Percentiles rank a stretch among this genome's conserved stretches.
These are phyloP conservation scores for Gallirallus australis DNA, from an alignment of 2,797 vertebrate species.

Conservation along the genomic window DNA sequence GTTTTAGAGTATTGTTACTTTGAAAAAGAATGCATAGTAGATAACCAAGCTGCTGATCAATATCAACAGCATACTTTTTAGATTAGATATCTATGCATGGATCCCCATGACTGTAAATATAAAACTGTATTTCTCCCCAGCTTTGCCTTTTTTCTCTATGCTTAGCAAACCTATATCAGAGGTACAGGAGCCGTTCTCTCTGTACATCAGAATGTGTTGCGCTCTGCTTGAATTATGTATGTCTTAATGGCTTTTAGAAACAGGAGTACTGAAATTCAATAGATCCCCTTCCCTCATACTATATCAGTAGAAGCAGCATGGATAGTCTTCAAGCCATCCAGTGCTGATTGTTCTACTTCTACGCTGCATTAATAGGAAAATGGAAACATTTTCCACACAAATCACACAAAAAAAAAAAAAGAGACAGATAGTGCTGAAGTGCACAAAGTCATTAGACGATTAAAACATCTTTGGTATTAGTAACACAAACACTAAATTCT, in stretches of 20 bases:
- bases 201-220: not conserved
- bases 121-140: not conserved
- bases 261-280: not conserved
- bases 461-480: not conserved
- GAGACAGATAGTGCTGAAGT: not conserved
- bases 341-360: not conserved
- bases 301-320: not conserved
- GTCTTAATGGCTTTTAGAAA: not conserved
- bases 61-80: not conserved
- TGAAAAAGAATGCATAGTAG: not conserved
- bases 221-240: not conserved
- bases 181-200: not conserved
- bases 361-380: conserved; percentile 18
- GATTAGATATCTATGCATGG: not conserved
- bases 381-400: conserved; percentile 4
- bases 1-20: not conserved
- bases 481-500: not conserved
- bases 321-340: not conserved
- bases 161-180: not conserved
- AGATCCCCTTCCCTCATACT: not conserved
- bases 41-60: not conserved
- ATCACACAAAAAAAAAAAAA: not conserved
- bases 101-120: not conserved
- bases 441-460: not conserved
- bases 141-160: not conserved